Evolutionary conservation across 2,113 vertebrate species (phyloP), one percentile per base, ranked within the genome.

Genomic region (Prinia subflava): DNA sequence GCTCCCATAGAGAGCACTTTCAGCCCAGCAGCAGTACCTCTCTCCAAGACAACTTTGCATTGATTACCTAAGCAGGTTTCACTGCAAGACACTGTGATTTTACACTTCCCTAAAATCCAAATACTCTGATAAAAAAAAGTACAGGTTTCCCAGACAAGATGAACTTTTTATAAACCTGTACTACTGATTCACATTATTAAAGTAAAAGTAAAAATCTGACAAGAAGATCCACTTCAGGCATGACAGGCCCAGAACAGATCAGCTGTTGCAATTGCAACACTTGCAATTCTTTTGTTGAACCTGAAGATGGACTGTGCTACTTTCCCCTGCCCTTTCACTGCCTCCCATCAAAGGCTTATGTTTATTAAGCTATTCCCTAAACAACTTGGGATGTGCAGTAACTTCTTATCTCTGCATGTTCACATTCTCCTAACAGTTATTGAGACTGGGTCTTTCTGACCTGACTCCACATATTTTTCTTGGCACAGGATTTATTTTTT

Each of bases 391-490:
- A 70, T 78, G 64, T 44, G 21, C n/a, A 88, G 39, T 59, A 90
- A 86, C 21, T 93, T 73, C 83, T 95, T 94, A 93, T 95, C 87
- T 52, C 69, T 55, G 11, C 35, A 55, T n/a, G 47, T 80, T 95
- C 70, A 57, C 35, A 37, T 89, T 95, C 63, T 44, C 47, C 55
- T 67, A 62, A 76, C 22, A 70, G 47, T 73, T 90, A 69, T 17
- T 90, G 75, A 91, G 87, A 41, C 33, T 77, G 59, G 84, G 93
- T 94, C 87, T 94, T 91, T 95, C 87, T 94, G 84, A 95, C 93
- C 82, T 88, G 47, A 67, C 55, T 91, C 90, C 6, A 28, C 7
- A 4, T 94, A 90, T 96, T 97, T 95, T 94, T 88, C 87, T 95
- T 97, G 95, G 94, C 93, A 85, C 22, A 37, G 33, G 33, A 56